Evolutionary conservation across 2,113 vertebrate species (phyloP), one percentile per base, ranked within the genome.

Genomic region (Leptodactylus fuscus): DNA sequence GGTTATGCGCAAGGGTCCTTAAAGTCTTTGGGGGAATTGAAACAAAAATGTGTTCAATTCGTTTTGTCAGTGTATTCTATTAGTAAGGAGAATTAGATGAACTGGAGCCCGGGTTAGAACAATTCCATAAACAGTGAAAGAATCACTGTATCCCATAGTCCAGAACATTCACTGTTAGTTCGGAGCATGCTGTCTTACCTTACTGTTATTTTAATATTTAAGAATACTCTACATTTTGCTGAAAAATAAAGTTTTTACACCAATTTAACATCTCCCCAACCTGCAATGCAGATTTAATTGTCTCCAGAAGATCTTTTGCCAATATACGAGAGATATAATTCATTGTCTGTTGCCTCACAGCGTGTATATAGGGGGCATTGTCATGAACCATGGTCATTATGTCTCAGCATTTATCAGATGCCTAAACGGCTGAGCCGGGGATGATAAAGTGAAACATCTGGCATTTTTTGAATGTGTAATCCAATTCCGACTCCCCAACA

Each of bases 341-440:
- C 58, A 85, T 41, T 67, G 73, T 46, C 27, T 65, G 44, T 32
- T 85, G 58, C 44, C 41, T 18, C 74, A 41, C 83, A 78, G 83
- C 46, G 13, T 49, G 83, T 69, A 67, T 51, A 34, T 60, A 58
- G 83, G 71, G 53, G 73, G 58, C 44, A 85, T 76, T 51, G 73
- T 85, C 83, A 53, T 67, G 58, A 85, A 76, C 73, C 74, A 32
- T n/a, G 73, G 83, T 67, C 74, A 69, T 85, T 78, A 85, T 76
- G 73, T 78, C 73, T 85, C 83, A 69, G 83, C 74, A 85, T 85
- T 85, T 85, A 78, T 85, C 74, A 78, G 83, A 85, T 78, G 82
- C 82, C 58, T 78, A 78, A 85, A 85, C 62, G 82, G 58, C 73
- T 62, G 83, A 78, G 60, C 38, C 32, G 18, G 83, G 83, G 38